Evolutionary conservation across 2,797 vertebrate species (phyloP), one percentile per base, ranked within the genome.

Genomic region (Champsocephalus esox): DNA sequence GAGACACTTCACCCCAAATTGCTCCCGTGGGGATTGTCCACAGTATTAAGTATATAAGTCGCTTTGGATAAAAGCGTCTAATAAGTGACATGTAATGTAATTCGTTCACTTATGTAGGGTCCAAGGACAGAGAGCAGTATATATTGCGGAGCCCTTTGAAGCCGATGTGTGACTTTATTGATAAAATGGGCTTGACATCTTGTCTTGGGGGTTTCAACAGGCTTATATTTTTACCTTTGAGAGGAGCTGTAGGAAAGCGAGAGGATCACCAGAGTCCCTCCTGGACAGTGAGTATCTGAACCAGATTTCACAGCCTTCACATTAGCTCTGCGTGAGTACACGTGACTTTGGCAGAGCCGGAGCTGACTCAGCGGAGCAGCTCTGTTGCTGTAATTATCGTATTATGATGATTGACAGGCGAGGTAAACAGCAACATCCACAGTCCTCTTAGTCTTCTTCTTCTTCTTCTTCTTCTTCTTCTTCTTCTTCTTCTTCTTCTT

Each of bases 381-480:
- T 59, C 44, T 48, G 32, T 38, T 19, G 8, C 41, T 3, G 69
- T 71, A 51, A 82, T 87, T 75, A 85, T 78, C 1, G 55, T 72
- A 85, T 89, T 81, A 81, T 38, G 46, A 81, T 69, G 84, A 82
- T 0, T 82, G 83, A 80, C 84, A 73, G 41, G 12, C 0, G 6
- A 17, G 54, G 59, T 70, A 82, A 83, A 82, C 73, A 79, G 3
- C 38, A 9, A 9, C 2, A 38, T 38, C 34, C 34, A 38, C 6
- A 38, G 34, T 8, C 34, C 28, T 28, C 28, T 28, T 28, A 28
- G 28, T 28, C 19, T 19, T 19, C 19, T 19, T 19, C 19, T 19
- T 19, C 19, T 19, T 19, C 19, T 19, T 19, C 19, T 19, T 19
- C 19, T 19, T 19, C 19, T 19, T 19, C 19, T 19, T 19, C 19